Evolutionary conservation across 1,140 invertebrate genomes (phyloP), one percentile per base, ranked within the genome.

Genomic region (Trichogramma pretiosum): DNA sequence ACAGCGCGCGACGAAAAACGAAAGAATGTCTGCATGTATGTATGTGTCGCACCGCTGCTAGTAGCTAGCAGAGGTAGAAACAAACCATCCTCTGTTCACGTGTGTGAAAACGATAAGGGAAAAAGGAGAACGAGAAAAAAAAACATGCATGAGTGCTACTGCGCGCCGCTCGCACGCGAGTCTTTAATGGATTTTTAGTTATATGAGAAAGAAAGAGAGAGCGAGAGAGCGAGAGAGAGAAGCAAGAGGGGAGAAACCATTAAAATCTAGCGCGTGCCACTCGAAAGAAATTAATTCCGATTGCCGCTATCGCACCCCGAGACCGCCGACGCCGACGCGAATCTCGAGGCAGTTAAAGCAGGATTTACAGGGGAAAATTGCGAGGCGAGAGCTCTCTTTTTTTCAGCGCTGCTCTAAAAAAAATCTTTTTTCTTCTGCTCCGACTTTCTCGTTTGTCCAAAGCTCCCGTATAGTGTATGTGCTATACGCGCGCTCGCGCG

Each of bases 231-330:
- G n/a, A n/a, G n/a, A n/a, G n/a, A n/a, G n/a, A n/a, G n/a, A n/a
- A n/a, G n/a, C n/a, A n/a, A n/a, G n/a, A n/a, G n/a, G n/a, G 40
- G 48, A 48, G 46, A 54, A 58, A 55, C 52, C 53, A 58, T 64
- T 61, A 58, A 63, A 67, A 59, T 48, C 45, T 59, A 60, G 55
- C 45, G 39, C 50, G 41, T 55, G 57, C 46, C 48, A 47, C 51
- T 55, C 52, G 56, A 61, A n/a, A 57, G 51, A 59, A 63, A 65
- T 65, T 62, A 65, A 64, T 65, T 63, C 56, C 52, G 50, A 62
- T 64, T 58, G 58, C 51, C 54, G 42, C 56, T 61, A 61, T 60
- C 54, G 48, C 46, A 38, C 35, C 7, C 17, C 40, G 47, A 19
- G 39, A 41, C 23, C 26, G 10, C 1, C 11, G 22, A n/a, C 17